Base-by-base conservation (phyloP, 2,113 vertebrate genomes). In the Ictidomys tridecemlineatus region DNA sequence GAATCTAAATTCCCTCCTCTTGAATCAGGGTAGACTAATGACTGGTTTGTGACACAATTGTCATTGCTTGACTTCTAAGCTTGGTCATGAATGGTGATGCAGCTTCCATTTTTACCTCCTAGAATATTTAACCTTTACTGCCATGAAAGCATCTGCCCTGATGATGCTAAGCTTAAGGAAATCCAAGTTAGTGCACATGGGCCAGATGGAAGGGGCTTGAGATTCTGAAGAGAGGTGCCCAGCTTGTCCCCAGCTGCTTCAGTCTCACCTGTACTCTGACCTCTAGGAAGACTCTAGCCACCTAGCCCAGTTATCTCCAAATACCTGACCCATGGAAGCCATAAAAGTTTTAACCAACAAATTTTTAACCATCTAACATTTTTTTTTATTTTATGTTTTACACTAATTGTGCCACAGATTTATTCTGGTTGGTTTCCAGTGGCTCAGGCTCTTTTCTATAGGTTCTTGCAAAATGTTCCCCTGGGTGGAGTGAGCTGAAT, bases 351-450 rank as follows among this genome's bases (percentile, higher is more conserved):
- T 5, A 63, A 61, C 24, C 53, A 73, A 32, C 22, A 42, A 12
- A 2, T 37, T 30, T 77, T 67, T 61, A 61, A 26, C 95, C 98
- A 98, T 98, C 97, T 97, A 98, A 98, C 98, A 98, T 94, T 94
- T 89, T 65, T 88, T 99, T 99, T 9, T 8, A 39, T 99, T 99
- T 98, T 51, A 84, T 97, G 89, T 51, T 98, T 98, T 95, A 34
- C 89, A 67, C 74, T 97, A 99, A 24, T 63, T 99, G 99, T 95
- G 99, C 99, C 99, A 99, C 99, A 97, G 99, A 99, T 98, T 99
- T 99, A 9, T 99, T 99, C 51, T 99, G 99, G 98, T 99, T 99
- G 97, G 99, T 99, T 98, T 99, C 99, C 98, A 99, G 98, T 79
- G 99, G 98, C 98, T 99, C 99, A 34, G 99, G 99, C 94, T 98